Evolutionary conservation across 2,797 vertebrate species (phyloP).

Genomic region (Oreochromis grahami): DNA sequence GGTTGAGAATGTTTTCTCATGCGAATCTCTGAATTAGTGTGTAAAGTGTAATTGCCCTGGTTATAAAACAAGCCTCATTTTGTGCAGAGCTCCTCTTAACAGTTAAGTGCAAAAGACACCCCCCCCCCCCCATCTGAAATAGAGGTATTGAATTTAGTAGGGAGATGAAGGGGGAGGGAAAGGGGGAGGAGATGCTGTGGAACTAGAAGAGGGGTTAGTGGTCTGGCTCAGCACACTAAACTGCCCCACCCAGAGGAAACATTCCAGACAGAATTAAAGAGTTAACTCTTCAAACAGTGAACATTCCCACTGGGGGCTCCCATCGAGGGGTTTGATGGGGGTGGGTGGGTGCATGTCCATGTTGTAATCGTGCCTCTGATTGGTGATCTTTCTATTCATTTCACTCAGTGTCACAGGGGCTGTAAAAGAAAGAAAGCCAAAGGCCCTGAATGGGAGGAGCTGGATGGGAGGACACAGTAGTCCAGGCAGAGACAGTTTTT

Average conservation of each 20-base stretch:
- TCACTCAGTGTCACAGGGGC: conserved; percentile 56
- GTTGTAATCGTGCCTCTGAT: conserved; percentile 54
- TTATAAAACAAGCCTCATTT: conserved; percentile 33
- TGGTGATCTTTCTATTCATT: conserved; percentile 75
- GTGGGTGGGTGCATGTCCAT: conserved; percentile 42
- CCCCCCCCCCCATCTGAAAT: background rate
- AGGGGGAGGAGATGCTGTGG: conserved; percentile 25
- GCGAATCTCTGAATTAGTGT: background rate
- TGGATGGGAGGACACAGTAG: conserved; percentile 28
- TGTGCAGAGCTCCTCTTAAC: conserved; percentile 67
- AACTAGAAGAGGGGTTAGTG: conserved; percentile 56
- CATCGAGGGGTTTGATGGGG: conserved; percentile 44
- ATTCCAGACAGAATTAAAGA: conserved; percentile 84
- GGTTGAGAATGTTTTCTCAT: background rate
- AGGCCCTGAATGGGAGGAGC: conserved; percentile 57
- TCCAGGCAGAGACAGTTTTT: conserved; percentile 57
- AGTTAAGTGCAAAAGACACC: conserved; percentile 59
- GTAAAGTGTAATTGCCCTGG: background rate
- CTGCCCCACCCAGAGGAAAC: conserved; percentile 82
- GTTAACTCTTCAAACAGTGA: conserved; percentile 79
- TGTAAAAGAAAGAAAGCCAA: conserved; percentile 63
- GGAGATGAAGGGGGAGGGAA: conserved; percentile 7
- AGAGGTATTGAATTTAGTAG: no score
- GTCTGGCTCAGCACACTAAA: conserved; percentile 65
- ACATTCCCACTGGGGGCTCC: conserved; percentile 70